A percentile compares a stretch with the other conserved stretches of the same genome.
phyloP scores from a whole-genome alignment of 2,888 invertebrate genomes.

The Calliphora vomitoria region DNA sequence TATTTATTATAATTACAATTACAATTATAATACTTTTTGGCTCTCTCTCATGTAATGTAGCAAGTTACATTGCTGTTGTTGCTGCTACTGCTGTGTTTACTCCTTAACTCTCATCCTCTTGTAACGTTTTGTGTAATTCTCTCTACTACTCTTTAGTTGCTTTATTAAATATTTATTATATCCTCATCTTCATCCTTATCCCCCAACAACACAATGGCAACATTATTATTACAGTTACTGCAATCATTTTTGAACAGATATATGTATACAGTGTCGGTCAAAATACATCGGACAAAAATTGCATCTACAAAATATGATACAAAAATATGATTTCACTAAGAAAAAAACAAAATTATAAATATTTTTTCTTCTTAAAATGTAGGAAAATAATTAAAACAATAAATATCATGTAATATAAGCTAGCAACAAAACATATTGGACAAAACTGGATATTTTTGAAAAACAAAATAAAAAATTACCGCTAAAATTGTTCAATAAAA shows the following conservation, averaged over 20 bases:
- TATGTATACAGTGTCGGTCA: too few relatives aligned
- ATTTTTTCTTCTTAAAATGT: too few relatives aligned
- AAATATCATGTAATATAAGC: too few relatives aligned
- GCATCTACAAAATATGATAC: too few relatives aligned
- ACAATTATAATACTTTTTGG: constrained; percentile 69
- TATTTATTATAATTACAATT: constrained; percentile 82
- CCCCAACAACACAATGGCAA: constrained; percentile 9
- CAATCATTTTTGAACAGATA: not conserved
- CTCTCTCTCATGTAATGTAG: constrained; percentile 57
- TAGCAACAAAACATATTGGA: too few relatives aligned
- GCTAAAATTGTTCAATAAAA: too few relatives aligned
- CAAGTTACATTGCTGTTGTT: constrained; percentile 57
- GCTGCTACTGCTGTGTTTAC: constrained; percentile 12
- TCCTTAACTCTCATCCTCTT: constrained; percentile 24
- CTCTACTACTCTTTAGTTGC: constrained; percentile 43
- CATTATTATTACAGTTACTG: constrained; percentile 26
- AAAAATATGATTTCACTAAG: too few relatives aligned
- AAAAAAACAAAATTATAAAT: too few relatives aligned
- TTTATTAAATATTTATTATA: constrained; percentile 45
- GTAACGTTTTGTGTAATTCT: constrained; percentile 4
- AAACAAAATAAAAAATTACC: too few relatives aligned
- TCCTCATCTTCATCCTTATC: constrained; percentile 43
- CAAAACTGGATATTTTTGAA: too few relatives aligned
- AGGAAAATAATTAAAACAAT: too few relatives aligned
- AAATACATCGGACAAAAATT: too few relatives aligned